Base-by-base conservation (phyloP, 2,113 vertebrate genomes). In the Pyrgilauda ruficollis region DNA sequence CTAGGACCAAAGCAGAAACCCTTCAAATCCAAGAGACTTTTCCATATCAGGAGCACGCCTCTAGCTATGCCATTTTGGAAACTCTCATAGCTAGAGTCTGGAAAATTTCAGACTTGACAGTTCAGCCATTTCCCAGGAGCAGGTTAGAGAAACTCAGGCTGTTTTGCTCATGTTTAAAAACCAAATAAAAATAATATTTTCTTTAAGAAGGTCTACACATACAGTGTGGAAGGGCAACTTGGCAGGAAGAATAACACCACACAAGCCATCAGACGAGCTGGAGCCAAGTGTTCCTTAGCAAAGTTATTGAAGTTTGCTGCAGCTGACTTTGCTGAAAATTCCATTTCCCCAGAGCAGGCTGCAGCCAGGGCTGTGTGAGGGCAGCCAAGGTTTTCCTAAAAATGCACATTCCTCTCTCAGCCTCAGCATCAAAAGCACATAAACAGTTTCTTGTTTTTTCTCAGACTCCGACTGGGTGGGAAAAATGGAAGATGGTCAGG, bases 121-220 rank as follows among this genome's bases (percentile, higher is more conserved):
- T 66, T 77, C 63, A 88, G 67, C 62, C 5, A 74, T 50, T 66
- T 86, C 88, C 31, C 74, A 90, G 78, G 17, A 73, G 64, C n/a
- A 59, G 15, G 41, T 56, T n/a, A 80, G 75, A 82, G 68, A 88
- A 93, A 89, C 72, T 84, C 5, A 58, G 6, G n/a, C 6, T 55
- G 21, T 19, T 92, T 88, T 77, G 75, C 70, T 94, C 37, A n/a
- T 39, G n/a, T 85, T 87, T 81, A 91, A 75, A 87, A 91, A 58
- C 6, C 44, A 77, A 87, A 70, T 5, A 13, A 59, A 87, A 47
- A 43, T 22, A 64, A 11, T 15, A 55, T 62, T 90, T 89, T 73
- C 58, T 91, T 79, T 46, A 80, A 55, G n/a, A 82, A 73, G 41
- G n/a, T 83, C 58, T 58, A 50, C 20, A 87, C 74, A 23, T 55